These are phyloP conservation scores for Digitonthophagus gazella DNA, from an alignment of 2,888 invertebrate species.

Conservation along the genomic window DNA sequence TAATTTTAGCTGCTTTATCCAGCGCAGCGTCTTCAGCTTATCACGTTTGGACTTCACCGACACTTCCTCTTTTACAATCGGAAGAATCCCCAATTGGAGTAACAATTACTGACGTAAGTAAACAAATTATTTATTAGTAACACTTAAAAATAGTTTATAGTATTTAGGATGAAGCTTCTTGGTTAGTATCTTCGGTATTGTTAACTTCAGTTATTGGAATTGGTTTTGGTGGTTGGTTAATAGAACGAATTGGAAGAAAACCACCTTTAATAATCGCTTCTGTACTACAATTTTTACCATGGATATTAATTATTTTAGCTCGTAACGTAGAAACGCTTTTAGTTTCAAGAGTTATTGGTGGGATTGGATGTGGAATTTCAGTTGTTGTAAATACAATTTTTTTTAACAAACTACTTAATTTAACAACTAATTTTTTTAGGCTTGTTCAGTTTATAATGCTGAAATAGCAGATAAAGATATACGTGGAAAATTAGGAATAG, in stretches of 20 bases:
- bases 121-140: background rate
- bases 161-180: slow-evolving; percentile 54
- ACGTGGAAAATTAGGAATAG: slow-evolving; percentile 47
- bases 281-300: slow-evolving; percentile 56
- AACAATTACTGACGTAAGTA: slow-evolving; percentile 23
- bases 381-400: slow-evolving; percentile 28
- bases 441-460: slow-evolving; percentile 48
- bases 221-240: slow-evolving; percentile 56
- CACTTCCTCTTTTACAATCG: slow-evolving; percentile 28
- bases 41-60: slow-evolving; percentile 33
- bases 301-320: slow-evolving; percentile 44
- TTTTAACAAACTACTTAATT: background rate
- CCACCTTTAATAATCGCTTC: slow-evolving; percentile 54
- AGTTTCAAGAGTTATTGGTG: slow-evolving; percentile 63
- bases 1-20: slow-evolving; percentile 25
- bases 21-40: slow-evolving; percentile 28
- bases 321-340: slow-evolving; percentile 54
- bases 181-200: slow-evolving; percentile 58
- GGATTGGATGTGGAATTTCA: slow-evolving; percentile 65
- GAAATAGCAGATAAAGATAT: slow-evolving; percentile 53
- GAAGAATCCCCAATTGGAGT: slow-evolving; percentile 32
- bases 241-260: slow-evolving; percentile 58
- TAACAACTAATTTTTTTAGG: slow-evolving; percentile 47
- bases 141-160: slow-evolving; percentile 1
- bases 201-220: slow-evolving; percentile 59